Evolutionary conservation across 2,888 invertebrate genomes (phyloP), one percentile per base, ranked within the genome.

Genomic region (Lycaena phlaeas): DNA sequence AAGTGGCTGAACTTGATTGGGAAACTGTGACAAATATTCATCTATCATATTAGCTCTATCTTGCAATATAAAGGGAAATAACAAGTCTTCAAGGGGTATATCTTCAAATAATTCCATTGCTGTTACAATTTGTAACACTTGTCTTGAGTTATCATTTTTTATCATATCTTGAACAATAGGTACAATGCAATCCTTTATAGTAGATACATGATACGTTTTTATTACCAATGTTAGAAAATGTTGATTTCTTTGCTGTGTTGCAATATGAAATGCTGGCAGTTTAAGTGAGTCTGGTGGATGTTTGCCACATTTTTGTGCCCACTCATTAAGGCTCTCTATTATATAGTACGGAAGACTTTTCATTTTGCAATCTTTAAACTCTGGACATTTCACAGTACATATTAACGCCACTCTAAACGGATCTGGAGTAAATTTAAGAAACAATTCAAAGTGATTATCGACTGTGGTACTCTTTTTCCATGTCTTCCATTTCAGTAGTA

Each of bases 31-130:
- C 50, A 96, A 74, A 74, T 92, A 94, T 42, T 92, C 91, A 66
- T 95, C 93, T 30, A 92, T 90, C 49, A 92, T 72, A 48, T 87
- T 88, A 9, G 90, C 70, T 64, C 93, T 94, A 61, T 95, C 94
- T 79, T 95, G 94, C 28, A 95, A 74, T 52, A 95, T 84, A 39
- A 96, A 73, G 0, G 95, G 95, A 47, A 96, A 82, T 4, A 94
- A 62, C 52, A 95, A 85, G 42, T 90, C 88, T 59, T 92, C 88
- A 38, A 93, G 88, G 36, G 86, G 76, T 63, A 93, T 92, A 41
- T 87, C 76, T 45, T 87, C 76, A 56, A 90, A 90, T 27, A 94
- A 66, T 47, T 89, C 84, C 57, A 94, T 77, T 38, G 89, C 84
- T 40, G 89, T 86, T 4, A 89, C 86, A 72, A 90, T 88, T 59